phyloP scores from a whole-genome alignment of 1,140 invertebrate species.

The Saxidomus purpurata region DNA sequence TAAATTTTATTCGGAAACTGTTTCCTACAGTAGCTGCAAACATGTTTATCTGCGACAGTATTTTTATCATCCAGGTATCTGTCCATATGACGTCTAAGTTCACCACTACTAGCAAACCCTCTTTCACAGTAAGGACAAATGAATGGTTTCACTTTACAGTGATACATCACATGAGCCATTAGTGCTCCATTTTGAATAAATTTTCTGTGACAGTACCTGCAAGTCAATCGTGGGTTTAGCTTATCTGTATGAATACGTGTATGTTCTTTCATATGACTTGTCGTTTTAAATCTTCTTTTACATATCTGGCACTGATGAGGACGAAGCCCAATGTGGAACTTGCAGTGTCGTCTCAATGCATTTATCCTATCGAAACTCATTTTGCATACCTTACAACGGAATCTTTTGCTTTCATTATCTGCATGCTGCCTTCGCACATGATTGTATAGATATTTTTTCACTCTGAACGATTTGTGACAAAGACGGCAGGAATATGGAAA shows the following conservation, averaged over 20 bases:
- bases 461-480: not conserved
- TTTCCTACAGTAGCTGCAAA: not conserved
- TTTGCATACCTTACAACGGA: slow-evolving; percentile 20
- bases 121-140: not conserved
- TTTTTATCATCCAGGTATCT: not conserved
- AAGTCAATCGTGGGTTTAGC: not conserved
- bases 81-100: not conserved
- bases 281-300: not conserved
- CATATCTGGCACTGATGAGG: not conserved
- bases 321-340: not conserved
- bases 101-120: not conserved
- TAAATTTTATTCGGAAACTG: not conserved
- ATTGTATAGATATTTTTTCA: not conserved
- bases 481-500: not conserved
- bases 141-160: not conserved
- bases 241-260: not conserved
- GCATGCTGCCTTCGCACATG: slow-evolving; percentile 9
- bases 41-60: not conserved
- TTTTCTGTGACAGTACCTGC: not conserved
- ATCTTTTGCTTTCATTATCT: not conserved
- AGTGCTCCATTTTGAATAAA: slow-evolving; percentile 8
- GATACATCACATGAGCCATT: slow-evolving; percentile 1
- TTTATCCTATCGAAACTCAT: not conserved
- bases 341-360: not conserved
- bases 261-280: not conserved